Base-by-base conservation (phyloP, 2,113 vertebrate genomes). In the Hydrolagus affinis region DNA sequence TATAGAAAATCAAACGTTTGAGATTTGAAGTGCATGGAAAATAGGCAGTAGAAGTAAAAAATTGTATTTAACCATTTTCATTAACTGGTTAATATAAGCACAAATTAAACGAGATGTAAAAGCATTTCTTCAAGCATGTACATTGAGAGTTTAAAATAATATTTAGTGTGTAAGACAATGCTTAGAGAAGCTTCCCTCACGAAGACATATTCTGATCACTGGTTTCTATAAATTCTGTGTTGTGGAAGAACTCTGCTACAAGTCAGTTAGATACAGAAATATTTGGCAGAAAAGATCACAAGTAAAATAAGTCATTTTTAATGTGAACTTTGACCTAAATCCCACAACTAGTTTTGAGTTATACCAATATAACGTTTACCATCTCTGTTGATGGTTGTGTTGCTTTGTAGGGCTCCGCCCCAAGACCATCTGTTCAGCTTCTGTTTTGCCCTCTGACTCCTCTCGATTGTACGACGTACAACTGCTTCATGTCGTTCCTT, bases 401-500 rank as follows among this genome's bases (percentile, higher is more conserved):
- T 93, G 85, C 91, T 90, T 3, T 94, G 93, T 11, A 91, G 89
- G 3, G 92, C 88, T 88, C 93, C 94, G 88, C 94, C 96, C 94
- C 95, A 94, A 0, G 95, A 91, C 93, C 91, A 95, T 70, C 93
- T 94, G 90, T 87, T 90, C 7, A 89, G 91, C 87, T 89, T 95
- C 88, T 94, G 94, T 87, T 90, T 96, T 86, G 92, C 93, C 88
- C 91, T 96, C 87, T 96, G 95, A 90, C 96, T 97, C 89, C 94
- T 97, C 88, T 98, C 96, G 88, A 95, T 92, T 0, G 96, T 98
- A 75, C 91, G 95, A 28, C 93, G 95, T 71, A 98, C 93, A 44
- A 96, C 95, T 85, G 94, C 95, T 92, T 98, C 96, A 90, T 96
- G 91, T 32, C 97, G 95, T 85, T 97, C 97, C 97, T 98, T 87